phyloP scores from a whole-genome alignment of 2,888 invertebrate genomes.

The Osmoderma eremita region DNA sequence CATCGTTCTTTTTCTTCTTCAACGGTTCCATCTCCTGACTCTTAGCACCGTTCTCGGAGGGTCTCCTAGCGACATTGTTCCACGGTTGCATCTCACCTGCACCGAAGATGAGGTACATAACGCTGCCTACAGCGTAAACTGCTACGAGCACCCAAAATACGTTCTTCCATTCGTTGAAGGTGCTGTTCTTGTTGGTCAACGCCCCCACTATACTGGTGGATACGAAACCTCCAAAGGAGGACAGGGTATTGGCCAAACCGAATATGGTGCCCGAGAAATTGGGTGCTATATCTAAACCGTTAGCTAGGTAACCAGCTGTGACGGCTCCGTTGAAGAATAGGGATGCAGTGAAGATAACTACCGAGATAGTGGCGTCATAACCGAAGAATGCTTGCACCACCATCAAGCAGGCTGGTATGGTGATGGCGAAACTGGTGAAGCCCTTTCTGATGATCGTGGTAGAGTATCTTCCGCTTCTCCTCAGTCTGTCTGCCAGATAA shows the following conservation, averaged over 20 bases:
- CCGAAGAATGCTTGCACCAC: slow-evolving; percentile 78
- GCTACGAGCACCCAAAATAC: slow-evolving; percentile 83
- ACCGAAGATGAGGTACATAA: slow-evolving; percentile 72
- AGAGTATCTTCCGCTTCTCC: slow-evolving; percentile 73
- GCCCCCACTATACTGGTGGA: slow-evolving; percentile 84
- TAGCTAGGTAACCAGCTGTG: slow-evolving; percentile 86
- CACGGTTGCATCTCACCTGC: slow-evolving; percentile 73
- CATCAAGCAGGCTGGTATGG: slow-evolving; percentile 78
- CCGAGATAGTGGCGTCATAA: slow-evolving; percentile 75
- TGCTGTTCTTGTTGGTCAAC: slow-evolving; percentile 78
- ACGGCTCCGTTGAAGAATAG: slow-evolving; percentile 87
- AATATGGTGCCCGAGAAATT: slow-evolving; percentile 91
- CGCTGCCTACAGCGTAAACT: slow-evolving; percentile 75
- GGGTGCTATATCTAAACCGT: slow-evolving; percentile 88
- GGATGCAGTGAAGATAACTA: slow-evolving; percentile 81
- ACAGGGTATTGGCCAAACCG: slow-evolving; percentile 87
- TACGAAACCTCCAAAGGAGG: slow-evolving; percentile 84
- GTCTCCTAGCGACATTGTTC: slow-evolving; percentile 60
- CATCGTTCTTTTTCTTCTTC: slow-evolving; percentile 47
- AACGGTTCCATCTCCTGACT: slow-evolving; percentile 59
- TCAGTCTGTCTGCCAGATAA: slow-evolving; percentile 77
- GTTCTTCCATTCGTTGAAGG: slow-evolving; percentile 80
- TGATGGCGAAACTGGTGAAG: slow-evolving; percentile 73
- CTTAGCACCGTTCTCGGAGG: slow-evolving; percentile 48
- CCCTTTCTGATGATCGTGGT: slow-evolving; percentile 79